These are phyloP conservation scores for Lumbricus terrestris DNA, from an alignment of 2,888 invertebrate species.

Conservation along the genomic window DNA sequence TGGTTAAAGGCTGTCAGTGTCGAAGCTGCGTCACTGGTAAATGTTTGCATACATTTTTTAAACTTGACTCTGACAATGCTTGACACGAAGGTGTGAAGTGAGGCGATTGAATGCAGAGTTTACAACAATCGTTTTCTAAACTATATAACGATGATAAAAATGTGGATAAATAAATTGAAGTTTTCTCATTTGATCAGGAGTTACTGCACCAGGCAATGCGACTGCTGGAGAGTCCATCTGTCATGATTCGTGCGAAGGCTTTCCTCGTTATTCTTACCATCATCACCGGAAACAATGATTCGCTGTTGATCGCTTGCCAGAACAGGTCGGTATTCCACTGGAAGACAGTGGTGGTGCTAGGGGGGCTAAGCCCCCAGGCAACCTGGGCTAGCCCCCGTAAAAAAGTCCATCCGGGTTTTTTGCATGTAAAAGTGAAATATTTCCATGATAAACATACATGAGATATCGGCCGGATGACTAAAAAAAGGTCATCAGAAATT, in stretches of 20 bases:
- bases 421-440: too few relatives aligned
- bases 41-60: neutral
- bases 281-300: slow-evolving; percentile 46
- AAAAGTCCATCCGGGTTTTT: too few relatives aligned
- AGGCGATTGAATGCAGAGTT: too few relatives aligned
- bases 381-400: too few relatives aligned
- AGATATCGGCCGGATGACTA: too few relatives aligned
- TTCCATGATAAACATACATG: too few relatives aligned
- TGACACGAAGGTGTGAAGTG: neutral
- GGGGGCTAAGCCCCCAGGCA: too few relatives aligned
- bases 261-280: slow-evolving; percentile 55
- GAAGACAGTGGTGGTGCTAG: too few relatives aligned
- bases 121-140: too few relatives aligned
- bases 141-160: neutral
- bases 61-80: neutral
- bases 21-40: neutral
- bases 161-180: neutral
- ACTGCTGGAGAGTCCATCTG: slow-evolving; percentile 56
- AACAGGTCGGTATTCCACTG: slow-evolving; percentile 44
- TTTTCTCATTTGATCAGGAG: slow-evolving; percentile 43
- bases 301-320: slow-evolving; percentile 51
- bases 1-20: neutral
- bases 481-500: too few relatives aligned
- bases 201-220: slow-evolving; percentile 52
- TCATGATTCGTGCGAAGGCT: slow-evolving; percentile 57